A percentile compares a stretch with the other conserved stretches of the same genome.
Evolutionary conservation across 2,888 invertebrate genomes (phyloP).

Genomic region (Philereme vetulata): DNA sequence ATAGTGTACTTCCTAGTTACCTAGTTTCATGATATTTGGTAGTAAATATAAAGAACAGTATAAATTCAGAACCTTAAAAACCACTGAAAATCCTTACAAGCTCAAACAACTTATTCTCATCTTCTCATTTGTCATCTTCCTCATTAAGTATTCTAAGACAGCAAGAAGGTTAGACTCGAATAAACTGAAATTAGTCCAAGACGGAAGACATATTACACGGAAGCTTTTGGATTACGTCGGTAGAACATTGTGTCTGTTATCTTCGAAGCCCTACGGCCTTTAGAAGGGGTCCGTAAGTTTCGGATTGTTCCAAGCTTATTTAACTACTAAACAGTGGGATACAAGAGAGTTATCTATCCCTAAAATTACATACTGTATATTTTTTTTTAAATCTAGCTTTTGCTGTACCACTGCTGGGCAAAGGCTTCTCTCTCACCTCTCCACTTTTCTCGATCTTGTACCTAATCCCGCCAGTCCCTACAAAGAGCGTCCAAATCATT

Average conservation of each 20-base stretch:
- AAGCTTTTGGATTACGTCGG: conserved; percentile 36
- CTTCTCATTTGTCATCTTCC: conserved; percentile 18
- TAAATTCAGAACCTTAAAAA: no score
- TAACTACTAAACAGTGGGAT: conserved; percentile 13
- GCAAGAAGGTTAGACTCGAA: conserved; percentile 37
- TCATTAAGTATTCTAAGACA: conserved; percentile 39
- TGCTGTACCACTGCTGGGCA: no score
- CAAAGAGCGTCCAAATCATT: no score
- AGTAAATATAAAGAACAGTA: no score
- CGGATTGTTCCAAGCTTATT: conserved; percentile 35
- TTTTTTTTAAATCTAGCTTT: no score
- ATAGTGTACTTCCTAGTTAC: no score
- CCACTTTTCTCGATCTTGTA: no score
- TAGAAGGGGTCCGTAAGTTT: conserved; percentile 34
- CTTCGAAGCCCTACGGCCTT: conserved; percentile 30
- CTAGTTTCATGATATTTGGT: no score
- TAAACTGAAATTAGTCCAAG: conserved; percentile 40
- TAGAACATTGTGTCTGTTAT: conserved; percentile 37
- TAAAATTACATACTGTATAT: no score
- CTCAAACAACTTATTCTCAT: not conserved
- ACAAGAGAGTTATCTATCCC: not conserved
- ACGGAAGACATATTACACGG: conserved; percentile 31
- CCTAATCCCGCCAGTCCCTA: no score
- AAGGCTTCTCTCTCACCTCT: no score
- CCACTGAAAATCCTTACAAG: no score